phyloP scores from a whole-genome alignment of 2,113 vertebrate species.

The Dipodomys ordii region DNA sequence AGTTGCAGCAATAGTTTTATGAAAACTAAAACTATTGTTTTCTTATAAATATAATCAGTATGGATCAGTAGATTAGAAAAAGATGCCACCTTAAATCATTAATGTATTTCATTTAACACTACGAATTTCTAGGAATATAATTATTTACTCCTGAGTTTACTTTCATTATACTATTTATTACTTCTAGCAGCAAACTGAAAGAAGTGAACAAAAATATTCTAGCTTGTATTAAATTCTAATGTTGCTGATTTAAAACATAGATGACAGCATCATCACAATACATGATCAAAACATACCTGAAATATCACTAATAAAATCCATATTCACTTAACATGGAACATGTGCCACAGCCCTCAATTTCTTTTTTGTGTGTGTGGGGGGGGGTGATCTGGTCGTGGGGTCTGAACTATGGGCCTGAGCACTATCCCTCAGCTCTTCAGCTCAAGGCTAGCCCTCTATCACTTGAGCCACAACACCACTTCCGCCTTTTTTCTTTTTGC shows the following conservation, averaged over 20 bases:
- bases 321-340: conserved; percentile 15
- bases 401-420: too few relatives aligned
- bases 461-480: too few relatives aligned
- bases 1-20: not conserved
- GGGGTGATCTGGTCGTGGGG: too few relatives aligned
- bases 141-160: not conserved
- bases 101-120: conserved; percentile 4
- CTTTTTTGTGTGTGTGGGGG: not conserved
- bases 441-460: too few relatives aligned
- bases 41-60: not conserved
- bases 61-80: not conserved
- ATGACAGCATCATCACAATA: not conserved
- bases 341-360: not conserved
- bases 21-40: not conserved
- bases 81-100: not conserved
- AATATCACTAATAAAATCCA: conserved; percentile 22
- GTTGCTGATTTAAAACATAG: conserved; percentile 16
- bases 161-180: conserved; percentile 5
- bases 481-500: too few relatives aligned
- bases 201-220: conserved; percentile 16
- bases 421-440: too few relatives aligned
- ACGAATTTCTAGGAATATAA: not conserved
- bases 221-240: not conserved
- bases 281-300: not conserved
- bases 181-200: not conserved